Base-by-base conservation (phyloP, 2,888 invertebrate genomes). In the Trachelus tabidus region DNA sequence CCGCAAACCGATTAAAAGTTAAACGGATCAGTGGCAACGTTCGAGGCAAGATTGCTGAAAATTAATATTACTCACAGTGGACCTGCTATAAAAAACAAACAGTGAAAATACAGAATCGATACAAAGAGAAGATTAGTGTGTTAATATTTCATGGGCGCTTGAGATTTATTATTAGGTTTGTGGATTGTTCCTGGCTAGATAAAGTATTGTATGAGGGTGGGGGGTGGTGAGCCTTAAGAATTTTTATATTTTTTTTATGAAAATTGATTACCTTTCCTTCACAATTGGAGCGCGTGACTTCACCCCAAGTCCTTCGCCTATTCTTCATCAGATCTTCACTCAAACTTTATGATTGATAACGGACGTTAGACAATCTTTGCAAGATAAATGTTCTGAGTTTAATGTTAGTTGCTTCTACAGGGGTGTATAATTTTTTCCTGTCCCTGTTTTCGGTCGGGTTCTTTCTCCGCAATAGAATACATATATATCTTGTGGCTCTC, bases 1-100 rank as follows among this genome's bases (percentile, higher is more conserved):
- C 68, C 77, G 78, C 73, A 78, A 78, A 78, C 73, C 73, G 76
- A 78, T 78, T 78, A 78, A 78, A 76, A 75, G 78, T 78, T 76
- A 76, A 78, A 76, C 76, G 78, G 76, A 78, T 78, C 68, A 77
- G 35, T 75, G 69, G 69, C 69, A 75, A 69, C 33, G 56, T 77
- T 73, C 9, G 4, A 23, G 31, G 71, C 71, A 71, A 71, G 71
- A 71, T 31, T 71, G 15, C 56, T 73, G 73, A 68, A 76, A 78
- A 78, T 78, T 78, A 68, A 69, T 78, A 73, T 76, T 76, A 75
- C 76, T 75, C 75, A 56, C 56, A 23, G 56, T 56, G 9, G 23
- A 23, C 9, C 15, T 56, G 56, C 56, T 23, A 56, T 56, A 56
- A 6, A 9, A 56, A 56, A 15, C 9, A 56, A 56, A 23, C 40